Base-by-base conservation (phyloP, 2,888 invertebrate genomes). In the Lasioglossum lativentre region DNA sequence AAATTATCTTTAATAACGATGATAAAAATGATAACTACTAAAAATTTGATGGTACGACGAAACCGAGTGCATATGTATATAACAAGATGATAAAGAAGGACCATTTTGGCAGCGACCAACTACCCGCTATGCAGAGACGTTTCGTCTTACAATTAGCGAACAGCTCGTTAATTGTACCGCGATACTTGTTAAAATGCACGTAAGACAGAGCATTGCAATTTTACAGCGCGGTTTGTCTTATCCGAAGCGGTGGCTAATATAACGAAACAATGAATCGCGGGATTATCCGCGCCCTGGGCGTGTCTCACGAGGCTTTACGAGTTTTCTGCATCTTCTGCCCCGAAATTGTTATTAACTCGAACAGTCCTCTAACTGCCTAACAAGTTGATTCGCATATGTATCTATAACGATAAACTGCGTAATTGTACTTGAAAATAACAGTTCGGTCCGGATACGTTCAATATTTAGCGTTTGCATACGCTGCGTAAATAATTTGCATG, bases 251-350 rank as follows among this genome's bases (percentile, higher is more conserved):
- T 86, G 78, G 84, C 83, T 89, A 87, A 89, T 86, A 63, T 89
- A 93, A 93, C 92, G 88, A 92, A 93, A 93, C 92, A 93, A 93
- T 93, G 93, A 93, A 93, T 93, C 92, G 93, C 89, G 83, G 86
- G 90, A 92, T 93, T 92, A 93, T 92, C 92, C 92, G 86, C 84
- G 83, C 83, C 87, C 83, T 75, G 85, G 86, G 83, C 88, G 86
- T 89, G 85, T 74, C 84, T 80, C 42, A 27, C 82, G 79, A 83
- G 78, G 89, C 80, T 91, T 91, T 89, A n/a, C 88, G 86, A 89
- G 90, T 91, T 91, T 92, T 91, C 84, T 88, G 83, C 88, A 90
- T 93, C 93, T 93, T 92, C 93, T 92, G 88, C 89, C 87, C 87
- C 4, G 52, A 68, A 68, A 71, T n/a, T 23, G 52, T 63, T 73